Percentiles rank a stretch among this genome's conserved stretches.
Conservation (phyloP, 2,113 vertebrate genomes). For the Protobothrops mucrosquamatus region DNA sequence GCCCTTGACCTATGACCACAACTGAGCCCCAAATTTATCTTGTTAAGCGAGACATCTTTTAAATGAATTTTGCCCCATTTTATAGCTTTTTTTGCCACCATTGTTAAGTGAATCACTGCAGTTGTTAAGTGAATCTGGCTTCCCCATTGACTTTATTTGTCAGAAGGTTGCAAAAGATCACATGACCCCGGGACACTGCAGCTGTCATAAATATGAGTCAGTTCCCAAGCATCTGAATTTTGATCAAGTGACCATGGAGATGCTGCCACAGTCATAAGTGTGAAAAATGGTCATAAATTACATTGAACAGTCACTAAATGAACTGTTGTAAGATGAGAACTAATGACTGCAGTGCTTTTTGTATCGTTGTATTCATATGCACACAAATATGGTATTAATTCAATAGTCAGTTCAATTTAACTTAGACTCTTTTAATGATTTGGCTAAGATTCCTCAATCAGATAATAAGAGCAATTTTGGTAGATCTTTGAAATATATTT, state of each 20-base stretch:
- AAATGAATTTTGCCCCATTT: background rate
- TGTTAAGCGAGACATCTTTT: background rate
- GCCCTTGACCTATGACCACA: background rate
- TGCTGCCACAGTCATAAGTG: background rate
- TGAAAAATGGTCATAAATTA: background rate
- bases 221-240: background rate
- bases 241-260: background rate
- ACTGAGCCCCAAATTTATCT: background rate
- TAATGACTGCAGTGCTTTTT: background rate
- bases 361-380: background rate
- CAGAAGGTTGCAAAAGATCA: background rate
- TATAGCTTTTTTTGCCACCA: background rate
- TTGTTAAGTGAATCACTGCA: background rate
- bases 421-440: background rate
- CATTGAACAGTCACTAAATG: background rate
- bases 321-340: background rate
- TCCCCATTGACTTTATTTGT: background rate
- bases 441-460: background rate
- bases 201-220: background rate
- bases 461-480: background rate
- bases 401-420: background rate
- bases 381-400: background rate
- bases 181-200: background rate
- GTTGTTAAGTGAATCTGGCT: background rate
- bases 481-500: conserved; percentile 14